Evolutionary conservation across 2,888 invertebrate species (phyloP).

Genomic region (Amphiduros pacificus): DNA sequence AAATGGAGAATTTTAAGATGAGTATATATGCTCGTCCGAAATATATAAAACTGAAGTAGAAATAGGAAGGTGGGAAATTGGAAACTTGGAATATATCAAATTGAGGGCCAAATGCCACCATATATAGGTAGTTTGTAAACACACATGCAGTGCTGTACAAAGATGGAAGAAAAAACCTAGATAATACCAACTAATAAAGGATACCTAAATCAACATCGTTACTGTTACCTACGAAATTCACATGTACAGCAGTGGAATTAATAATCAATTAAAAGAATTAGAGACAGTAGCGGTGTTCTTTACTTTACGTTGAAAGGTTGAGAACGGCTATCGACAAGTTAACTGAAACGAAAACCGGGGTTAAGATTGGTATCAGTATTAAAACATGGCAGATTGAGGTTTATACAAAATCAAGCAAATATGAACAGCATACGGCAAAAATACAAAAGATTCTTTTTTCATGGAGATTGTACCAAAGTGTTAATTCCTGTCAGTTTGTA

Average conservation of each 20-base stretch:
- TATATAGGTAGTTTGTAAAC: too few species aligned
- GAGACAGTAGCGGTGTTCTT: slow-evolving; percentile 19
- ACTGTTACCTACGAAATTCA: slow-evolving; percentile 21
- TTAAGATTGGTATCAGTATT: slow-evolving; percentile 5
- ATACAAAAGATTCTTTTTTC: too few species aligned
- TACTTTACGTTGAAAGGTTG: slow-evolving; percentile 19
- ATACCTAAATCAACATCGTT: slow-evolving; percentile 19
- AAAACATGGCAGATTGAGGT: slow-evolving; percentile 4
- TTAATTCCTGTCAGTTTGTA: too few species aligned
- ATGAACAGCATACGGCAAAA: too few species aligned
- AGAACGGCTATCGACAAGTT: slow-evolving; percentile 23
- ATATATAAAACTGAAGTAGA: too few species aligned
- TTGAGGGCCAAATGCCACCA: too few species aligned
- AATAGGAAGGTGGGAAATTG: too few species aligned
- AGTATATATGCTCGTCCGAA: too few species aligned
- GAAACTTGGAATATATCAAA: too few species aligned
- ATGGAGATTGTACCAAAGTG: too few species aligned
- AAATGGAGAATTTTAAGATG: too few species aligned
- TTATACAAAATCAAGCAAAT: slow-evolving; percentile 9
- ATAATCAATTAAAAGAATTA: slow-evolving; percentile 14
- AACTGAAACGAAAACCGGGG: slow-evolving; percentile 19
- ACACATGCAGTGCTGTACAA: too few species aligned
- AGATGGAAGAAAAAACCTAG: slow-evolving; percentile 3
- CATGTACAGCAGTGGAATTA: slow-evolving; percentile 15
- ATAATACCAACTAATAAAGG: slow-evolving; percentile 4